Evolutionary conservation across 2,113 vertebrate species (phyloP), one percentile per base, ranked within the genome.

Genomic region (Stigmatopora argus): DNA sequence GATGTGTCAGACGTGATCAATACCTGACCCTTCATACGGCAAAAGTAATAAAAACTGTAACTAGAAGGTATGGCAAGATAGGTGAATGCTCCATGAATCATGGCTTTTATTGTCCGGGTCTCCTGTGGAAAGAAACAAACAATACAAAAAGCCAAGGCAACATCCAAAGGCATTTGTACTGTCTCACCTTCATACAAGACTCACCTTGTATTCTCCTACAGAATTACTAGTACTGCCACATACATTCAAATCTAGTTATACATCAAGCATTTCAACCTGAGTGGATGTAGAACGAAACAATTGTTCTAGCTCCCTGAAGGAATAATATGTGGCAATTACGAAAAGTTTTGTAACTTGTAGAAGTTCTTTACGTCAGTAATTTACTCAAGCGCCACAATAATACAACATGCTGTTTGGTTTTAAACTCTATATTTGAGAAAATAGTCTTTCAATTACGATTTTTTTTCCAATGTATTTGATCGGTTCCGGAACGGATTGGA

Each of bases 21-120:
- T 47, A 51, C 38, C 56, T 64, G 66, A 79, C 74, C 71, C 45
- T 18, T 86, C 77, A 75, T n/a, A 65, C n/a, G 52, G 72, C 59
- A 35, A 83, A 87, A 89, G 85, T 74, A 88, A 89, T 89, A 90
- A 87, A 66, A 69, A 48, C 73, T 73, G 57, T 81, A 81, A 72
- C 83, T 82, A 78, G 71, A 62, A 77, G 74, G 72, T 84, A 80
- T 63, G 51, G 48, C 53, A 70, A 74, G 83, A 73, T 52, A 77
- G 67, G 62, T 64, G 76, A 75, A 44, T 15, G 66, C 51, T 44
- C 69, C 67, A 78, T 86, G 83, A 90, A 88, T 83, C 83, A 88
- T 88, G 83, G 82, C 62, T 87, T 87, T 85, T 81, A 88, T 87
- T 80, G 82, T 71, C 82, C 74, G 78, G 70, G 83, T 81, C 73